These are phyloP conservation scores for Monoplex corrugatus DNA, from an alignment of 2,888 invertebrate genomes.

Conservation along the genomic window DNA sequence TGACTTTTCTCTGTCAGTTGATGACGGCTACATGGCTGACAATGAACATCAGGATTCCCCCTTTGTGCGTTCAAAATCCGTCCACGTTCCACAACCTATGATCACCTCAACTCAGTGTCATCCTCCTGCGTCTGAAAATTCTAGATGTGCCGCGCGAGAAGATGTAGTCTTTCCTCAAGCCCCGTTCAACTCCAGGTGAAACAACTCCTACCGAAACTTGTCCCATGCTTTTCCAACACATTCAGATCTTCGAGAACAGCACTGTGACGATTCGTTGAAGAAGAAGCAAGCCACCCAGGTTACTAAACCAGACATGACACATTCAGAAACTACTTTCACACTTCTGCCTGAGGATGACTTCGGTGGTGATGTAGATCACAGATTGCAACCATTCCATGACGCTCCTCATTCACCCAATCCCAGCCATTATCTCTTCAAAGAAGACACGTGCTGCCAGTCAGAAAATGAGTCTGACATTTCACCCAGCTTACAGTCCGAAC, in stretches of 20 bases:
- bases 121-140: not conserved
- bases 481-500: not conserved
- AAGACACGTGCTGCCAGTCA: not conserved
- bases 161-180: not conserved
- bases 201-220: not conserved
- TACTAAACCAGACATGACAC: not conserved
- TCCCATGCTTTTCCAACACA: not conserved
- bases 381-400: not conserved
- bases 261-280: not conserved
- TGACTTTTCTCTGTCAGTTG: not conserved
- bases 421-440: not conserved
- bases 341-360: constrained; percentile 5
- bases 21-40: constrained; percentile 43
- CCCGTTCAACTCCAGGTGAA: not conserved
- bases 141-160: not conserved
- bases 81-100: not conserved
- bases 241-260: not conserved
- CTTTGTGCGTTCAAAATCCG: too few relatives aligned
- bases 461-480: not conserved
- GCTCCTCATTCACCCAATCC: not conserved
- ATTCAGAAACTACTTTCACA: constrained; percentile 46
- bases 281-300: not conserved
- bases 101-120: not conserved
- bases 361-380: not conserved
- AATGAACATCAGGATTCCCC: constrained; percentile 32